Evolutionary conservation across 2,797 vertebrate genomes (phyloP).

Genomic region (Chromobotia macracanthus): DNA sequence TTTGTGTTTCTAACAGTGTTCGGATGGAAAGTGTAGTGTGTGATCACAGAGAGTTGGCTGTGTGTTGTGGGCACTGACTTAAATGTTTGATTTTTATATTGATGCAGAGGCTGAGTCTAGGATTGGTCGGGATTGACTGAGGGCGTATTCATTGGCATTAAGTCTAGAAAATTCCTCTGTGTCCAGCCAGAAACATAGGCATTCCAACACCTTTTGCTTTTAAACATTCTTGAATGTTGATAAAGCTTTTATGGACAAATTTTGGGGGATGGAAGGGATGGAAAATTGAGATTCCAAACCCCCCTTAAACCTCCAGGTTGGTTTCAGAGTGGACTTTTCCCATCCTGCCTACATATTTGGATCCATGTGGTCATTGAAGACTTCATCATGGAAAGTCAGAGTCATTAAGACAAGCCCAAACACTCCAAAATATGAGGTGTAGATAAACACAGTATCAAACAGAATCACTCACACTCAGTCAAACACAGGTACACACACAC

Average conservation of each 20-base stretch:
- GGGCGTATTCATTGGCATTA: constrained; percentile 32
- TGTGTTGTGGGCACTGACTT: constrained; percentile 15
- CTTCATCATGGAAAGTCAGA: neutral
- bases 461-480: neutral
- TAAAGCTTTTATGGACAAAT: neutral
- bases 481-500: neutral
- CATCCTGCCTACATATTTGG: neutral
- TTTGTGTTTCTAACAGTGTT: neutral
- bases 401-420: neutral
- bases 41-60: neutral
- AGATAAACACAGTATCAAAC: neutral
- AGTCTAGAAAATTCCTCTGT: constrained; percentile 25
- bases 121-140: constrained; percentile 20
- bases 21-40: constrained; percentile 6
- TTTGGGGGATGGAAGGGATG: constrained; percentile 24
- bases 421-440: neutral
- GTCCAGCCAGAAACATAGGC: constrained; percentile 11
- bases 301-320: neutral
- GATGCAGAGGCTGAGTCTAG: constrained; percentile 2
- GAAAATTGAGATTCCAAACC: constrained; percentile 1
- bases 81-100: neutral
- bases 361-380: neutral
- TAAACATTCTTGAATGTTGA: constrained; percentile 27
- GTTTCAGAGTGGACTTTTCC: neutral
- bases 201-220: constrained; percentile 54